Percentiles rank a stretch among this genome's conserved stretches.
phyloP scores from a whole-genome alignment of 2,113 vertebrate genomes.

The Acrocephalus kingi region DNA sequence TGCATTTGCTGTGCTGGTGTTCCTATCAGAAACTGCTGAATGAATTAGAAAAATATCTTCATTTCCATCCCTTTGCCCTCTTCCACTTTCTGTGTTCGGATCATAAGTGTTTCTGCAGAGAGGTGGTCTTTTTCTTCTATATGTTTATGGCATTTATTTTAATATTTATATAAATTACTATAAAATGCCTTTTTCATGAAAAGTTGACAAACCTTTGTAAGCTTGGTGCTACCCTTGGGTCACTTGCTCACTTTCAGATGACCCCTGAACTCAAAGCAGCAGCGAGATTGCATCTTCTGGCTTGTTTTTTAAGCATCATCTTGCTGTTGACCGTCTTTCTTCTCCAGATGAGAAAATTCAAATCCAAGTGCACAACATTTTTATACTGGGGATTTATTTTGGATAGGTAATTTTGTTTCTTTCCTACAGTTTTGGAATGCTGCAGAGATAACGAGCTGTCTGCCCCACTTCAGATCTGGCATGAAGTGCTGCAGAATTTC shows the following conservation, averaged over 20 bases:
- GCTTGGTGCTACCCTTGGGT: neutral
- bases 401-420: neutral
- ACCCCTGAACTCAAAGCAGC: neutral
- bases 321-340: neutral
- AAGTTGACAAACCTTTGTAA: neutral
- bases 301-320: neutral
- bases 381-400: neutral
- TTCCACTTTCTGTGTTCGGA: neutral
- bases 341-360: slow-evolving; percentile 31
- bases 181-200: neutral
- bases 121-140: neutral
- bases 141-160: neutral
- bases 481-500: slow-evolving; percentile 20
- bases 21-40: neutral
- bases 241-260: neutral
- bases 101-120: neutral
- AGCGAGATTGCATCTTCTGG: neutral
- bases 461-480: neutral
- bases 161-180: neutral
- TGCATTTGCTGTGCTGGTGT: neutral
- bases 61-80: neutral
- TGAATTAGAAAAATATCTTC: neutral
- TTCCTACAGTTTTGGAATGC: neutral
- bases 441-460: neutral
- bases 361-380: neutral